Conservation (phyloP, 1,140 invertebrate species). For the Eueides isabella region DNA sequence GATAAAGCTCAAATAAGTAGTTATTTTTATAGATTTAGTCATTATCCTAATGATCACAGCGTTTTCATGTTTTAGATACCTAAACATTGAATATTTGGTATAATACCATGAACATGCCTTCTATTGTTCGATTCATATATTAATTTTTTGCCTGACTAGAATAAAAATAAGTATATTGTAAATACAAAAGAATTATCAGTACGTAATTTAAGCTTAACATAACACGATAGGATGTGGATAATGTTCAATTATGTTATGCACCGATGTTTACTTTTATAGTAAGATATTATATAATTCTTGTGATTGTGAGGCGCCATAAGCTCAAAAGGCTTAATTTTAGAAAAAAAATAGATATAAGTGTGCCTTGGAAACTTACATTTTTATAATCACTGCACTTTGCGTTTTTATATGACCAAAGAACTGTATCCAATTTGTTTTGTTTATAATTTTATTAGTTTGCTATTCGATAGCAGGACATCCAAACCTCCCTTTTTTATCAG, state of each 20-base stretch:
- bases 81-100: conserved; percentile 44
- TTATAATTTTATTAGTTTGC: not conserved
- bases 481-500: too few relatives aligned
- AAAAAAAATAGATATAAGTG: conserved; percentile 35
- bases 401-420: not conserved
- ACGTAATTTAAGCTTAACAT: conserved; percentile 32
- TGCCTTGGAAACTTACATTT: conserved; percentile 29
- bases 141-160: conserved; percentile 39
- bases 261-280: not conserved
- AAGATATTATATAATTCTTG: not conserved
- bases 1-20: conserved; percentile 46
- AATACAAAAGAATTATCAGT: conserved; percentile 28
- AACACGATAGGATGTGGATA: conserved; percentile 19
- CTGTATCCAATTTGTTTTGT: not conserved
- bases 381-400: not conserved
- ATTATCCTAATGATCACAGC: conserved; percentile 19
- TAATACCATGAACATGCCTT: conserved; percentile 74
- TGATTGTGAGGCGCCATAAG: conserved; percentile 23
- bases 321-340: conserved; percentile 36
- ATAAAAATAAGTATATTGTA: conserved; percentile 26
- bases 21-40: conserved; percentile 50
- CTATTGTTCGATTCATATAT: conserved; percentile 39
- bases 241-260: conserved; percentile 23
- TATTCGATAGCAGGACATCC: too few relatives aligned
- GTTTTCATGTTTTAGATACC: conserved; percentile 33